phyloP scores from a whole-genome alignment of 1,140 invertebrate species.

The Aphaenogaster floridana region DNA sequence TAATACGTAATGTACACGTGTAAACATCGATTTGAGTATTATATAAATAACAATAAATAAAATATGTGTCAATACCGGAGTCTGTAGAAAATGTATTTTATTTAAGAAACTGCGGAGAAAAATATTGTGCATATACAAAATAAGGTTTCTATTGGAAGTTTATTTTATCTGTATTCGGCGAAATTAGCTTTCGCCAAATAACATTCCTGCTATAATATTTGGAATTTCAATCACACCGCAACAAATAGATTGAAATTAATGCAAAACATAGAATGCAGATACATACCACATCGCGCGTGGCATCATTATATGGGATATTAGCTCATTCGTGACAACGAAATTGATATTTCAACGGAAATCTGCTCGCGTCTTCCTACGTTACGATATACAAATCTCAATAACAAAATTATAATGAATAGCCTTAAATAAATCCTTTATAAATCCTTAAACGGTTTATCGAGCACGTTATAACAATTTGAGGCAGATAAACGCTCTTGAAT shows the following conservation, averaged over 20 bases:
- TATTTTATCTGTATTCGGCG: neutral
- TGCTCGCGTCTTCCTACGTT: neutral
- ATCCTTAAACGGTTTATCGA: neutral
- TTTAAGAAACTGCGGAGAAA: neutral
- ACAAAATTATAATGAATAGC: neutral
- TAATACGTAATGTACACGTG: neutral
- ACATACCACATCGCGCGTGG: neutral
- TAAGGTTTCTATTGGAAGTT: neutral
- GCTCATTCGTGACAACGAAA: conserved; percentile 15
- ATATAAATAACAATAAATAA: conserved; percentile 19
- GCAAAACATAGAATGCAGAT: neutral
- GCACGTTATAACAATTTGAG: neutral
- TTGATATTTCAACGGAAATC: conserved; percentile 24
- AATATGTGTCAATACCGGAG: neutral
- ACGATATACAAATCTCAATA: conserved; percentile 9
- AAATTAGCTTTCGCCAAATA: conserved; percentile 1
- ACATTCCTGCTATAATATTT: neutral
- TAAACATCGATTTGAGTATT: conserved; percentile 9
- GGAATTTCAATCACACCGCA: conserved; percentile 8
- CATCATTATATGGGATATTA: neutral
- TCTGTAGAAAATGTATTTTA: neutral
- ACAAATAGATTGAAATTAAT: conserved; percentile 37
- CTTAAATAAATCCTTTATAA: neutral
- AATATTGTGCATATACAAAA: neutral
- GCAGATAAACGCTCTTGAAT: neutral